A percentile compares a stretch with the other conserved stretches of the same genome.
Conservation (phyloP, 2,888 invertebrate species). For the Eupelmus urozonus region DNA sequence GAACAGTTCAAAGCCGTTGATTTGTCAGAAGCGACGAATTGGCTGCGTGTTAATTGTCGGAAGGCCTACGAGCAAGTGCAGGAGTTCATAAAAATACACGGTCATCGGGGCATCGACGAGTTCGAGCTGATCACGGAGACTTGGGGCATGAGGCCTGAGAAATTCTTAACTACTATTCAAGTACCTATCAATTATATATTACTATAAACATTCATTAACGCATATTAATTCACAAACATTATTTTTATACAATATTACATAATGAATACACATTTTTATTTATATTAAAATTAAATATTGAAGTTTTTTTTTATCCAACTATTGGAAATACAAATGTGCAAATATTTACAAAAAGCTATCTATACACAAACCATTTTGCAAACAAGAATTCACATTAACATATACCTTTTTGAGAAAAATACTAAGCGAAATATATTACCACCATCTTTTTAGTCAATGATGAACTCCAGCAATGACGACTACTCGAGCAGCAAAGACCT, state of each 20-base stretch:
- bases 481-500: slow-evolving; percentile 52
- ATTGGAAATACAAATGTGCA: no score
- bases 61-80: slow-evolving; percentile 78
- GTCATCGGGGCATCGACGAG: slow-evolving; percentile 85
- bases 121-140: slow-evolving; percentile 83
- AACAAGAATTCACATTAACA: no score
- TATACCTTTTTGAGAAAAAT: no score
- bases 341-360: no score
- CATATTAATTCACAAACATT: no score
- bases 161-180: slow-evolving; percentile 83
- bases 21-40: slow-evolving; percentile 79
- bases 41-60: slow-evolving; percentile 80
- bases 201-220: background rate
- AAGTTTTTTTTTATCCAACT: no score
- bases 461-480: background rate
- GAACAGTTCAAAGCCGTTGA: slow-evolving; percentile 79
- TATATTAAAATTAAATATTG: background rate
- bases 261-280: no score
- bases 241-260: no score
- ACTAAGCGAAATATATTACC: no score
- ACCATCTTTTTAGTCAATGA: slow-evolving; percentile 60
- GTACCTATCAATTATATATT: slow-evolving; percentile 62
- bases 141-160: slow-evolving; percentile 83
- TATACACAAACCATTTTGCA: no score
- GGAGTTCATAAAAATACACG: slow-evolving; percentile 83